Conservation (phyloP, 2,113 vertebrate species). For the Oceanodroma tethys region DNA sequence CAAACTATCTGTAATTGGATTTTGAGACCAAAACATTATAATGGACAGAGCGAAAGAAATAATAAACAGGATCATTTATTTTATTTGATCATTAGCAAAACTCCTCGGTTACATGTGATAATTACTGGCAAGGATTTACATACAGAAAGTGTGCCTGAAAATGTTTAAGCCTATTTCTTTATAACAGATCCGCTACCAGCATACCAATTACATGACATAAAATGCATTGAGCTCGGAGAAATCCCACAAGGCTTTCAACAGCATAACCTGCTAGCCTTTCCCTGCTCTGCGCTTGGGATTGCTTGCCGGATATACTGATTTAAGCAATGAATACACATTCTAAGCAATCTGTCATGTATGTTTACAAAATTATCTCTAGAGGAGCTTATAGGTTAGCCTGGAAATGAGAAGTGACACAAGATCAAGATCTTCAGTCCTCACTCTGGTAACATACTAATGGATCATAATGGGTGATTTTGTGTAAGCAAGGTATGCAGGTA, state of each 20-base stretch:
- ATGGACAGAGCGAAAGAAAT: background rate
- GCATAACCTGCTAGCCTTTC: background rate
- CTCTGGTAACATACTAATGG: background rate
- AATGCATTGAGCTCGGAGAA: background rate
- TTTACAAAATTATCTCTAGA: constrained; percentile 31
- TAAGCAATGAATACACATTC: background rate
- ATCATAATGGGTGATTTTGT: constrained; percentile 17
- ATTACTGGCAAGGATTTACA: constrained; percentile 2
- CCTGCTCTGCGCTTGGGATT: background rate
- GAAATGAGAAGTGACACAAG: constrained; percentile 11
- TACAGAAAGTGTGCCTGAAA: background rate
- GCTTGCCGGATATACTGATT: background rate
- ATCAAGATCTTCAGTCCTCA: constrained; percentile 18
- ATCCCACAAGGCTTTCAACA: constrained; percentile 34
- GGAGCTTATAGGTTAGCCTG: background rate
- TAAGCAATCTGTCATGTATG: constrained; percentile 27
- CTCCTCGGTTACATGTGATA: background rate
- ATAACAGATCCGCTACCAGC: background rate
- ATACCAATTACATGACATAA: constrained; percentile 29
- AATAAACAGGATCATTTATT: constrained; percentile 19
- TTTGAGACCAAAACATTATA: constrained; percentile 1
- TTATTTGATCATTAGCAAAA: background rate
- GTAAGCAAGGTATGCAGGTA: background rate
- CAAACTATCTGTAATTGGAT: constrained; percentile 12
- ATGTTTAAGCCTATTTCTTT: background rate